These are phyloP conservation scores for Myripristis murdjan DNA, from an alignment of 2,797 vertebrate genomes.

Conservation along the genomic window DNA sequence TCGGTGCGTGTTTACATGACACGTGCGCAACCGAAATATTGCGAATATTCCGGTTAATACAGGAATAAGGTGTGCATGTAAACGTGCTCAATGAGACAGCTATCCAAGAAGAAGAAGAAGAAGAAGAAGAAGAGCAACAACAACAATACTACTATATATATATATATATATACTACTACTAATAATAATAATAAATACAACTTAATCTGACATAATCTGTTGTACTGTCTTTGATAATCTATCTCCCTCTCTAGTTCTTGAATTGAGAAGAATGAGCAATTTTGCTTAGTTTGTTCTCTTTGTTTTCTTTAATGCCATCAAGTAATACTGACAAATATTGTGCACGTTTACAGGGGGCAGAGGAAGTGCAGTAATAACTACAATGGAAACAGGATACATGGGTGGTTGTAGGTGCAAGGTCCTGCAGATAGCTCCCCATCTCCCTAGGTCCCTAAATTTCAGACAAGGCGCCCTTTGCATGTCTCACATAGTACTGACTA, in stretches of 20 bases:
- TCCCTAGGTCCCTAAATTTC: too few species aligned
- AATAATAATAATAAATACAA: constrained; percentile 4
- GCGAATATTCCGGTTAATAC: too few species aligned
- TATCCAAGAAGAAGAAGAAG: constrained; percentile 1
- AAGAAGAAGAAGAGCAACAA: neutral
- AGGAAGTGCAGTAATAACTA: constrained; percentile 3
- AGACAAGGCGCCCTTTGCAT: neutral
- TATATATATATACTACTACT: too few species aligned
- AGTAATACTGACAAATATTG: constrained; percentile 36
- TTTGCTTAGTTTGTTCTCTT: too few species aligned
- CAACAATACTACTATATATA: too few species aligned
- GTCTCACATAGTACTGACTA: constrained; percentile 1
- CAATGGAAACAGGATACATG: neutral
- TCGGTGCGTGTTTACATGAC: too few species aligned
- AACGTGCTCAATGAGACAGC: constrained; percentile 10
- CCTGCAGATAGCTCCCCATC: constrained; percentile 12
- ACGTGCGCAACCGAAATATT: too few species aligned
- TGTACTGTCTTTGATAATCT: neutral
- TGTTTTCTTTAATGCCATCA: constrained; percentile 16
- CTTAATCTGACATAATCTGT: neutral
- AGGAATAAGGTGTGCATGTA: too few species aligned
- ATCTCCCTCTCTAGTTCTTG: constrained; percentile 9
- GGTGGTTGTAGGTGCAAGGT: neutral
- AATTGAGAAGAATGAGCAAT: constrained; percentile 27
- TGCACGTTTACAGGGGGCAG: constrained; percentile 19